Base-by-base conservation (phyloP, 2,797 vertebrate species). In the Semaprochilodus insignis region DNA sequence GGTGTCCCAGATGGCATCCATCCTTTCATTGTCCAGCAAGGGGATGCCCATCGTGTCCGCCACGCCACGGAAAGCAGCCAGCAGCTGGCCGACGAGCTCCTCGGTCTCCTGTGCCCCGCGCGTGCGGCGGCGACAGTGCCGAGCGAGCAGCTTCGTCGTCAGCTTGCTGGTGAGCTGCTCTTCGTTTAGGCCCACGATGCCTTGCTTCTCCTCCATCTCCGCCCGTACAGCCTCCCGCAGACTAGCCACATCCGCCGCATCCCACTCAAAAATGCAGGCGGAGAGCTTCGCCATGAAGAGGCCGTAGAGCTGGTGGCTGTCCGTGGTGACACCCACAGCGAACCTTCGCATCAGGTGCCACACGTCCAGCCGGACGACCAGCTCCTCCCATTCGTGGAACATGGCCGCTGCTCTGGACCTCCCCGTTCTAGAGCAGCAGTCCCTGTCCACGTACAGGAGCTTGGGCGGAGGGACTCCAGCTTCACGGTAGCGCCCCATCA, bases 1-100 rank as follows among this genome's bases (percentile, higher is more conserved):
- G 17, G n/a, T 75, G 15, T 3, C 14, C 81, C 81, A 87, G 15
- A 86, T 80, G 3, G 25, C 34, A 4, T 65, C 65, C 77, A 87
- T 84, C 60, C 19, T 36, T 15, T 51, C 19, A 6, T 7, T 44
- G 54, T 85, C 62, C 17, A 85, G 4, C 14, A 88, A 66, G 3
- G 59, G 63, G 69, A 84, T 63, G 40, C 83, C 86, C 63, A 76
- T 66, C 19, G 62, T 69, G 78, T 89, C 83, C 7, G n/a, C 76
- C 17, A 2, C 74, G 0, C 67, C 78, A 70, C n/a, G 21, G 57
- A 81, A 81, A 17, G 62, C 72, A 4, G 75, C 21, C n/a, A 82
- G 40, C 25, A 80, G 25, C 75, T 81, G 65, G 27, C 81, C n/a
- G 23, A 85, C 40, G 27, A 85, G 81, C 27, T 48, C 40, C 72